Base-by-base conservation (phyloP, 2,888 invertebrate species). In the Drosophila anomalipes region DNA sequence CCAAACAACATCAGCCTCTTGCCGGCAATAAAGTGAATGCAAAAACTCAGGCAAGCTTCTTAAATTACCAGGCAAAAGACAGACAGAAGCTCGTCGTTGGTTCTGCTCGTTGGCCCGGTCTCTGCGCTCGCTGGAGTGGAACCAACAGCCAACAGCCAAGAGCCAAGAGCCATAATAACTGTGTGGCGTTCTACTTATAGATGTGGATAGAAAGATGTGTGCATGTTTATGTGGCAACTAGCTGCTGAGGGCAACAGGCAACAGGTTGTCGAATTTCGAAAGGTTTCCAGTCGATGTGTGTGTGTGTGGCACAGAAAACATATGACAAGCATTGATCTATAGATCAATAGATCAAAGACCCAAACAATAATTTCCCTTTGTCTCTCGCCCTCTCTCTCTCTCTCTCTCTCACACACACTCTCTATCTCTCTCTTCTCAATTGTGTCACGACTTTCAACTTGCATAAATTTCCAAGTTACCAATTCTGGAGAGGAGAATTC, bases 381-480 rank as follows among this genome's bases (percentile, higher is more conserved):
- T 4, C 64, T 16, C 33, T n/a, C 30, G 19, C 19, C 16, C 19
- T 16, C 26, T 26, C 47, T 37, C 39, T 3, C 60, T 16, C 4
- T 5, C 12, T 22, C 19, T 30, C 10, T 5, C 26, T 74, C 84
- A 14, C 14, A 14, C 35, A 33, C 33, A 30, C 30, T 35, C 35
- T 4, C 35, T 72, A 78, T 74, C 84, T 83, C 84, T 83, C 84
- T 90, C 79, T 84, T 81, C 74, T 70, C 86, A 86, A 88, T 88
- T 86, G 83, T 88, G 86, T 88, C 88, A 88, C 88, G 88, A 88
- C 81, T 90, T 88, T 90, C 90, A 88, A 88, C 88, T 88, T 90
- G 88, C 90, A 90, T 88, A 88, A 77, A 88, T 86, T 90, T 86
- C 28, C 44, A 57, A 70, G 53, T 49, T 47, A 53, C 44, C 53